A percentile compares a stretch with the other conserved stretches of the same genome.
These are phyloP conservation scores for Oceanodroma tethys DNA, from an alignment of 2,113 vertebrate genomes.

Conservation along the genomic window DNA sequence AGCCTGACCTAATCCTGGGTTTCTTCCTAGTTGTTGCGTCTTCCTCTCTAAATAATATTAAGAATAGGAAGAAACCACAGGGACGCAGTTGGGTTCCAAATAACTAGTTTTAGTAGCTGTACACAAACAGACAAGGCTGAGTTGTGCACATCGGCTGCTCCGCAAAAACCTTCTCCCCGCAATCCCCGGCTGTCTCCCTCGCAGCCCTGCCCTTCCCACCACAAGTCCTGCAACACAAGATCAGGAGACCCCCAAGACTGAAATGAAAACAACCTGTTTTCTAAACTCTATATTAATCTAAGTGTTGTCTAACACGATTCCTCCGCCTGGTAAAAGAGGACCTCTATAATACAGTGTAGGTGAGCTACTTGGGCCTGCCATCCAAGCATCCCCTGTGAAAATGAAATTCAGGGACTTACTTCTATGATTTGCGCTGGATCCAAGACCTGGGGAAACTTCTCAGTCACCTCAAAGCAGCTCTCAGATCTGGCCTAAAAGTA, in stretches of 20 bases:
- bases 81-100: neutral
- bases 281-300: neutral
- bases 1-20: neutral
- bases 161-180: rapidly evolving
- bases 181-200: neutral
- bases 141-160: rapidly evolving
- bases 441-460: neutral
- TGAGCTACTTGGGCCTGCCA: neutral
- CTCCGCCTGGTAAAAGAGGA: neutral
- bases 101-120: neutral
- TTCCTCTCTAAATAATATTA: slow-evolving; percentile 24
- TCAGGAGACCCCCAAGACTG: neutral
- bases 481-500: neutral
- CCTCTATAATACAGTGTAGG: neutral
- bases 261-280: neutral
- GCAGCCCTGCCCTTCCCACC: neutral
- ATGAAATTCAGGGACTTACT: neutral
- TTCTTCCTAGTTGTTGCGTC: neutral
- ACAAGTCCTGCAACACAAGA: neutral
- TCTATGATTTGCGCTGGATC: neutral
- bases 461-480: neutral
- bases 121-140: neutral
- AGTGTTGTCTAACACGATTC: neutral
- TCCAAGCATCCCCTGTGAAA: neutral
- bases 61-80: slow-evolving; percentile 15